Conservation (phyloP, 1,140 invertebrate species). For the Pentalonia nigronervosa region DNA sequence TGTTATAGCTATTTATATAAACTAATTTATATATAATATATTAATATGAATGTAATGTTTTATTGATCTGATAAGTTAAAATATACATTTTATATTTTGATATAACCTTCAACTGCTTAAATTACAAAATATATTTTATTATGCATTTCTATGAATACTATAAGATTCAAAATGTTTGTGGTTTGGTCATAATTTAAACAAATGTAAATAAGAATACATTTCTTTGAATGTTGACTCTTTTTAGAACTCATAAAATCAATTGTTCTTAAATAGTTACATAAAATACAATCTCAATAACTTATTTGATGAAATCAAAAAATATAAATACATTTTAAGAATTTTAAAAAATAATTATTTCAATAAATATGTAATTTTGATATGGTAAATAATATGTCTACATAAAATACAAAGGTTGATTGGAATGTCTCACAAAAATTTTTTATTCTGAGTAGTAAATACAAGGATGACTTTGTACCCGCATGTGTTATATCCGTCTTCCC, state of each 20-base stretch:
- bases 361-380: no score
- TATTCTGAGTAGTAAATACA: no score
- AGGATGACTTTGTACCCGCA: no score
- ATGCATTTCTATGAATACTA: neutral
- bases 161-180: neutral
- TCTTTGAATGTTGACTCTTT: neutral
- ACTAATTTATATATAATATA: no score
- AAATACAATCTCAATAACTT: neutral
- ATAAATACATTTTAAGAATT: no score
- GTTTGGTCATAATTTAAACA: neutral
- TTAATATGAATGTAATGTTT: neutral
- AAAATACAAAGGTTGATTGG: no score
- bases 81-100: neutral
- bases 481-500: no score
- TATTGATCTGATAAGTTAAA: neutral
- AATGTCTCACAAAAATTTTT: no score
- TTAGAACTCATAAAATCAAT: neutral
- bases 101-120: neutral
- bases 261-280: neutral
- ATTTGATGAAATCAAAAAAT: no score
- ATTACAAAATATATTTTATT: neutral
- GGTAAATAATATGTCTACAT: no score
- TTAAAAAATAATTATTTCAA: no score
- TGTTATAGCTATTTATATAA: neutral
- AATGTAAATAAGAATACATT: neutral